These are phyloP conservation scores for Rhabdornis inornatus DNA, from an alignment of 2,113 vertebrate genomes.

Conservation along the genomic window DNA sequence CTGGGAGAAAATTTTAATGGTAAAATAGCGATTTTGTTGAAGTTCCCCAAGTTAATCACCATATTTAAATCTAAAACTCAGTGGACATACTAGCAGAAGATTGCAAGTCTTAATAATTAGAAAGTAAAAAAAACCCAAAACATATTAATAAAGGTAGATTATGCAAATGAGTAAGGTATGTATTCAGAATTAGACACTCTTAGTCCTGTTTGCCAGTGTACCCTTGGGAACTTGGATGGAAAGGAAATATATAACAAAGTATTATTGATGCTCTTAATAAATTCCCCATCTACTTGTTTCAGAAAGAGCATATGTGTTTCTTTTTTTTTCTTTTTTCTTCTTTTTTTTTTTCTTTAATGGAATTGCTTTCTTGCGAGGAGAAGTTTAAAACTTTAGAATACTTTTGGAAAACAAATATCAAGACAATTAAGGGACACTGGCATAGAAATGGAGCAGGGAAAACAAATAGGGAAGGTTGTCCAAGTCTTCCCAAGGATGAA, in stretches of 20 bases:
- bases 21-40: neutral
- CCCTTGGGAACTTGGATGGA: neutral
- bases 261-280: neutral
- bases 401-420: neutral
- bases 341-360: fast-evolving
- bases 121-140: no score
- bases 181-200: neutral
- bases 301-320: neutral
- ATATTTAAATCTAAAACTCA: neutral
- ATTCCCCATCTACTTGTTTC: neutral
- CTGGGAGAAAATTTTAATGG: neutral
- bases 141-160: neutral
- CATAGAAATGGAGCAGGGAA: neutral
- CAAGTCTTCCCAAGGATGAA: neutral
- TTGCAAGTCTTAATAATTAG: neutral
- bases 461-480: neutral
- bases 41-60: neutral
- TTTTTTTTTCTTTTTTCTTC: no score
- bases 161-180: neutral
- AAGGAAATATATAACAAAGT: neutral
- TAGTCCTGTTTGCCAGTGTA: neutral
- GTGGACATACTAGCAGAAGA: neutral
- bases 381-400: neutral
- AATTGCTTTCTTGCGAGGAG: neutral
- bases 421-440: neutral